A percentile compares a stretch with the other conserved stretches of the same genome.
phyloP scores from a whole-genome alignment of 2,888 invertebrate genomes.

The Theretra japonica region DNA sequence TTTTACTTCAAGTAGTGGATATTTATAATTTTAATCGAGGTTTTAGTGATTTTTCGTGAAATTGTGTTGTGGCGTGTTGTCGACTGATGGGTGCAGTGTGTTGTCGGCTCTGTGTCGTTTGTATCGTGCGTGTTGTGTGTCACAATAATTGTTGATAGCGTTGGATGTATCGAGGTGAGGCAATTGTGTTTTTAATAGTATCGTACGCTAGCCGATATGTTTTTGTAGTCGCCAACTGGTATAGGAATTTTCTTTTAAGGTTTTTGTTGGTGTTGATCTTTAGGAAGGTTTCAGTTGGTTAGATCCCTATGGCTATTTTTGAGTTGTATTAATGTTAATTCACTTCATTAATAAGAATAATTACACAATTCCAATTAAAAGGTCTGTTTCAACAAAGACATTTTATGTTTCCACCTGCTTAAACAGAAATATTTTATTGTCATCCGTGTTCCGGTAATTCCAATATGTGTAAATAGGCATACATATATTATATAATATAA shows the following conservation, averaged over 20 bases:
- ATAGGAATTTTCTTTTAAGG: not conserved
- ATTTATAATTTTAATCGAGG: slow-evolving; percentile 20
- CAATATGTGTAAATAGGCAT: too few relatives aligned
- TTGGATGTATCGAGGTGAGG: slow-evolving; percentile 35
- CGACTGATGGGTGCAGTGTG: slow-evolving; percentile 26
- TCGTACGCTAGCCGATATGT: slow-evolving; percentile 32
- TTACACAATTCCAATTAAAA: too few relatives aligned
- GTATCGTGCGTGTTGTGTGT: slow-evolving; percentile 31
- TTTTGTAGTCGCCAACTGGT: not conserved
- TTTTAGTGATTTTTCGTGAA: slow-evolving; percentile 33
- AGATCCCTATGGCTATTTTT: too few relatives aligned
- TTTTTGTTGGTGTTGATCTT: not conserved
- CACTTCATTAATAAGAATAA: too few relatives aligned
- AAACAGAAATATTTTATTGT: too few relatives aligned
- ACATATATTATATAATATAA: too few relatives aligned
- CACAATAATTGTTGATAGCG: slow-evolving; percentile 25
- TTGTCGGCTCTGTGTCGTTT: slow-evolving; percentile 23
- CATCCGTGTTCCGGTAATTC: too few relatives aligned
- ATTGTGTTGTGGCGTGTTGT: slow-evolving; percentile 41
- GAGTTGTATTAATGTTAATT: too few relatives aligned
- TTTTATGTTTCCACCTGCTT: too few relatives aligned
- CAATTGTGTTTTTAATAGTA: slow-evolving; percentile 37
- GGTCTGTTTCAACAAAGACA: too few relatives aligned
- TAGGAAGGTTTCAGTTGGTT: too few relatives aligned
- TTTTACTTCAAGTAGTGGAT: slow-evolving; percentile 27